Percentiles rank a stretch among this genome's conserved stretches.
These are phyloP conservation scores for Morpho deidamia DNA, from an alignment of 2,888 invertebrate genomes.

Conservation along the genomic window DNA sequence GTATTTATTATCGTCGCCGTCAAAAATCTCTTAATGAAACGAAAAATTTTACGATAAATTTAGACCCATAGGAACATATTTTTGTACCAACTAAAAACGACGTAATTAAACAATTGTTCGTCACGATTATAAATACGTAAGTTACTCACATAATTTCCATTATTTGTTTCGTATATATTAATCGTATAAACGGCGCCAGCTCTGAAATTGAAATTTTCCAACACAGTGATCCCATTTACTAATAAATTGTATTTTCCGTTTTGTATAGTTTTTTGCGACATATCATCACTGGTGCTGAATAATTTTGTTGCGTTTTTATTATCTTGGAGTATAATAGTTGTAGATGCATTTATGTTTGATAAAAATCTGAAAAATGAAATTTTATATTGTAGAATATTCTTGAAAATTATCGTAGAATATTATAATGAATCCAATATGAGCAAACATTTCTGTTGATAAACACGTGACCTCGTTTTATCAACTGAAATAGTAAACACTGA, in stretches of 20 bases:
- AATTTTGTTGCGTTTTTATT: conserved; percentile 42
- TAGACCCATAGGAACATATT: too few species aligned
- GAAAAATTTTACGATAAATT: too few species aligned
- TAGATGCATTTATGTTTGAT: conserved; percentile 41
- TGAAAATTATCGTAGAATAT: too few species aligned
- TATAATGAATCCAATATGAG: too few species aligned
- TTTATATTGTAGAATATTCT: too few species aligned
- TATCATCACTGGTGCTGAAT: conserved; percentile 38
- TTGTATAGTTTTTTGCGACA: conserved; percentile 37
- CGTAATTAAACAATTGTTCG: too few species aligned
- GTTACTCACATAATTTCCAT: conserved; percentile 49
- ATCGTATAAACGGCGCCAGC: conserved; percentile 84
- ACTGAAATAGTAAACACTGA: conserved; percentile 14
- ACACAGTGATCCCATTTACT: conserved; percentile 43
- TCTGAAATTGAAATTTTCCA: conserved; percentile 52
- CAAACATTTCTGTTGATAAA: too few species aligned
- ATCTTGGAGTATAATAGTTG: conserved; percentile 40
- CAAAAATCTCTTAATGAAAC: too few species aligned
- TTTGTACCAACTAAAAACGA: too few species aligned
- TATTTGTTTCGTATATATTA: conserved; percentile 54
- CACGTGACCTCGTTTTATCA: not conserved
- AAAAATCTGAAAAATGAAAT: conserved; percentile 52
- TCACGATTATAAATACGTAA: not conserved
- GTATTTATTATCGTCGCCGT: too few species aligned
- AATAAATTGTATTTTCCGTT: conserved; percentile 56